Conservation (phyloP, 2,113 vertebrate species). For the Alexandromys fortis region DNA sequence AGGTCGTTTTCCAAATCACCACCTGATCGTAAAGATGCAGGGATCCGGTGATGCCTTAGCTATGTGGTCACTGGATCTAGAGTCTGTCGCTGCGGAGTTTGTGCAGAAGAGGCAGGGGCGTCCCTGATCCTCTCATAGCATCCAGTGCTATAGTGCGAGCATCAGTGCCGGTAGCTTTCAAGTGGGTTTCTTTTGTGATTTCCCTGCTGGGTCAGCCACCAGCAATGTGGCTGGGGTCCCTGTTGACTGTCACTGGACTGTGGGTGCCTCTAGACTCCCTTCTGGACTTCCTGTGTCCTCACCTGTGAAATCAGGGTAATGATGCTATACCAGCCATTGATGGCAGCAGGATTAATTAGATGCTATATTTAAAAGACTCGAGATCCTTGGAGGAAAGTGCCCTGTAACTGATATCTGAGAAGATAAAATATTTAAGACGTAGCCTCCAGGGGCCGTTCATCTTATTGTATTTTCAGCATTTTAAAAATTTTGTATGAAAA, state of each 20-base stretch:
- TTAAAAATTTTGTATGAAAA: constrained; percentile 83
- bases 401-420: constrained; percentile 79
- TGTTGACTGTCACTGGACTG: not conserved
- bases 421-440: constrained; percentile 78
- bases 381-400: constrained; percentile 80
- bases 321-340: constrained; percentile 63
- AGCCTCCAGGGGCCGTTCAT: constrained; percentile 75
- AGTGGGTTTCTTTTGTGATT: not conserved
- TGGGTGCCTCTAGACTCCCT: not conserved
- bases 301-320: constrained; percentile 77
- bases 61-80: not conserved
- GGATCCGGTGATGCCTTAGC: not conserved
- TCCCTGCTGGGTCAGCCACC: not conserved
- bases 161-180: not conserved
- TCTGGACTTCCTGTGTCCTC: constrained; percentile 51
- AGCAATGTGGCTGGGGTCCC: not conserved
- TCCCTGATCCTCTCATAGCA: accelerated
- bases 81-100: not conserved
- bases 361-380: constrained; percentile 83
- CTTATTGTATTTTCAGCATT: constrained; percentile 83
- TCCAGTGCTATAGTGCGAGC: accelerated
- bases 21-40: not conserved
- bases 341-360: constrained; percentile 82
- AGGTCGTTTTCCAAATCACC: not conserved
- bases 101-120: not conserved